Conservation (phyloP, 2,797 vertebrate genomes). For the Tenualosa thibaudeaui region DNA sequence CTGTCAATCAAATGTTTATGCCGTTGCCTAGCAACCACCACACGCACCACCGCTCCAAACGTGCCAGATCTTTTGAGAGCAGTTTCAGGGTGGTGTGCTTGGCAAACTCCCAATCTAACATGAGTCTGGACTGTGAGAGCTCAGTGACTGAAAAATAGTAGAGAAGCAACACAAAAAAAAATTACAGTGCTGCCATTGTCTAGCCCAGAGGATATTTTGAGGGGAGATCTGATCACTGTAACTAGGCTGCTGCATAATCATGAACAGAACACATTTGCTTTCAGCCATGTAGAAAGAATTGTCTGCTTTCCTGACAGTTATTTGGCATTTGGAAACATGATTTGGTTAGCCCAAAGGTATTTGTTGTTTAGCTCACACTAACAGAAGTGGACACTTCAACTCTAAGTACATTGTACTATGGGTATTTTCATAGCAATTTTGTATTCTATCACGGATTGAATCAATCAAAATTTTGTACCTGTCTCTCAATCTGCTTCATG, state of each 20-base stretch:
- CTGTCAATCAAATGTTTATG: conserved; percentile 4
- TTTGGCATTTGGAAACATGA: not conserved
- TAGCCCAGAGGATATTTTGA: not conserved
- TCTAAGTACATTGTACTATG: not conserved
- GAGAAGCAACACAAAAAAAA: not conserved
- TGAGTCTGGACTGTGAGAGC: not conserved
- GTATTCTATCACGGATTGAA: too few relatives aligned
- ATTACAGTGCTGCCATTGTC: not conserved
- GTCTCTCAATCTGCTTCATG: too few relatives aligned
- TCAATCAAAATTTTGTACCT: too few relatives aligned
- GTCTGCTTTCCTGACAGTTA: not conserved
- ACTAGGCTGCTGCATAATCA: not conserved
- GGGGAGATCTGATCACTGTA: not conserved
- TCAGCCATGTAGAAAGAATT: not conserved
- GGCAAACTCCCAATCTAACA: not conserved
- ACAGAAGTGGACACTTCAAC: conserved; percentile 5
- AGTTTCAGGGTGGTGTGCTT: conserved; percentile 1
- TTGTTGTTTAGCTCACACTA: not conserved
- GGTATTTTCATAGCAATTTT: too few relatives aligned
- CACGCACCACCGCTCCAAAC: not conserved
- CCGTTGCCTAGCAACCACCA: conserved; percentile 1
- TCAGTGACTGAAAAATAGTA: not conserved
- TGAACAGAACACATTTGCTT: not conserved
- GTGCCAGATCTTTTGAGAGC: conserved; percentile 1
- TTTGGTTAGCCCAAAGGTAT: not conserved